Evolutionary conservation across 2,888 invertebrate genomes (phyloP), one percentile per base, ranked within the genome.

Genomic region (Galerucella nymphaeae): DNA sequence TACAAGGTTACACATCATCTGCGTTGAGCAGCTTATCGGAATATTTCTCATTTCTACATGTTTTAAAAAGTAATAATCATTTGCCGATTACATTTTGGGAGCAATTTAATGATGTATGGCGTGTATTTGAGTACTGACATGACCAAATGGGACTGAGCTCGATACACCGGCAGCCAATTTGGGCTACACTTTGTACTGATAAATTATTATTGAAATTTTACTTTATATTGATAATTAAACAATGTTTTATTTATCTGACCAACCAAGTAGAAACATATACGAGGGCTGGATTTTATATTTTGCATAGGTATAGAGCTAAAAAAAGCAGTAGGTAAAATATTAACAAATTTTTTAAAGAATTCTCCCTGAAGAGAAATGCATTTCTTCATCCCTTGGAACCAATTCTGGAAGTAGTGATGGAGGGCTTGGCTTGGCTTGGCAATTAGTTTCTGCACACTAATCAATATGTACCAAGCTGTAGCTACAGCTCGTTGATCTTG

Each of bases 101-200:
- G 74, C 74, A 77, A 79, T 76, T n/a, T 77, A 77, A 77, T 77
- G 76, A 76, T 74, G 69, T 76, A 76, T 71, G 69, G 59, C 30
- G 45, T 55, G 63, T 71, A 74, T 74, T 74, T 67, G 66, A 66
- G 57, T 63, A 67, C 63, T 76, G 76, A 72, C 74, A 70, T 77
- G 74, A 65, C 77, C 75, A 77, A 77, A 77, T 75, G 64, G 66
- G 77, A 74, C 69, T 67, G 64, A 72, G 63, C 61, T 69, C 65
- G 67, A 53, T 64, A 59, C 53, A 58, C 58, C 62, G 69, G 62
- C 65, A 57, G 58, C 74, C 70, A 71, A 72, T 76, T 62, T 71
- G 66, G 73, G 72, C 63, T 66, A 74, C 75, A 74, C 75, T 75
- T 75, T 8, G 13, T 38, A n/a, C 38, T 14, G 74, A 76, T 74